A percentile compares a stretch with the other conserved stretches of the same genome.
These are phyloP conservation scores for Erebia epiphron DNA, from an alignment of 2,888 invertebrate genomes.

Conservation along the genomic window DNA sequence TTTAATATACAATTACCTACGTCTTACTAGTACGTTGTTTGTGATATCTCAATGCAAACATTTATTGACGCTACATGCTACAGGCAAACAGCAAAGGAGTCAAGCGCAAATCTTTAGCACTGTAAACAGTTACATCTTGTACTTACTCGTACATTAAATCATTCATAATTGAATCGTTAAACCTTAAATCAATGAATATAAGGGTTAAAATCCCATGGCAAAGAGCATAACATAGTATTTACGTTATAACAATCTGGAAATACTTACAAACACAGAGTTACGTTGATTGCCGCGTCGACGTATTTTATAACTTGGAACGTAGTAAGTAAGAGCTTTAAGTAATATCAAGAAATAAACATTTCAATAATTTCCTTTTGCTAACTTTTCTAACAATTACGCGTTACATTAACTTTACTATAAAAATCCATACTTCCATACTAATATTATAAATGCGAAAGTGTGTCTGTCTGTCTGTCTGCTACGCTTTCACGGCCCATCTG, in stretches of 20 bases:
- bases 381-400: too few relatives aligned
- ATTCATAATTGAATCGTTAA: not conserved
- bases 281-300: conserved; percentile 1
- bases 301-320: conserved; percentile 5
- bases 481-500: too few relatives aligned
- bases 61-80: not conserved
- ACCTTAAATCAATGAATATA: not conserved
- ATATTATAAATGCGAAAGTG: too few relatives aligned
- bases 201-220: not conserved
- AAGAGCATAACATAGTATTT: conserved; percentile 1
- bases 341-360: not conserved
- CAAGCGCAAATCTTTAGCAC: not conserved
- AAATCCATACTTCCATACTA: too few relatives aligned
- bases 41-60: not conserved
- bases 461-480: too few relatives aligned
- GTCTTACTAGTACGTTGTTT: not conserved
- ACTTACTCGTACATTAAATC: not conserved
- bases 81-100: conserved; percentile 12
- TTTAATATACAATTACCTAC: not conserved
- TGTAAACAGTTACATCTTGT: not conserved
- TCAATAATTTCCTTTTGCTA: not conserved
- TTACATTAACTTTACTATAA: too few relatives aligned
- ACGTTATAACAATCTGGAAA: conserved; percentile 8
- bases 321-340: not conserved
- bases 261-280: not conserved